Evolutionary conservation across 2,888 invertebrate genomes (phyloP).

Genomic region (Dynastes tityus): DNA sequence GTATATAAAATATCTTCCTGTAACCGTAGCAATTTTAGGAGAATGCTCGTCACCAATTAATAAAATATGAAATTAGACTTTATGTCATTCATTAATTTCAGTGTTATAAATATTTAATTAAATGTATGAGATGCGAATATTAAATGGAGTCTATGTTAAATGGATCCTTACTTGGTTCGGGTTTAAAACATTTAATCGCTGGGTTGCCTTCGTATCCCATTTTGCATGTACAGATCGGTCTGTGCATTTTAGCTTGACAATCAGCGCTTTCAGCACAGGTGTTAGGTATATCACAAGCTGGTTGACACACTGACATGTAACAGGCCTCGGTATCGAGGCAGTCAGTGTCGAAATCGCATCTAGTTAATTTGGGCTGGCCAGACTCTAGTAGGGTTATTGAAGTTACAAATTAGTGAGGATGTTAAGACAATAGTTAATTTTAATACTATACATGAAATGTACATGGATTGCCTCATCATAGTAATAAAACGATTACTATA

Average conservation of each 20-base stretch:
- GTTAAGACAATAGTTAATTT: conserved; percentile 45
- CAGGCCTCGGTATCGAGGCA: conserved; percentile 89
- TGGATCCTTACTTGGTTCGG: conserved; percentile 81
- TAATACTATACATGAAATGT: conserved; percentile 43
- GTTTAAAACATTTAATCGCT: conserved; percentile 83
- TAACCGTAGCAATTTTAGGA: too few relatives aligned
- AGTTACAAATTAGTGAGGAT: conserved; percentile 52
- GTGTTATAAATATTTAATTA: background rate
- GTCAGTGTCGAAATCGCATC: conserved; percentile 87
- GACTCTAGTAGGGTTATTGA: conserved; percentile 74
- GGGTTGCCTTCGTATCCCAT: conserved; percentile 88
- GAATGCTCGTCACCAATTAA: too few relatives aligned
- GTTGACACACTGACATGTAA: conserved; percentile 86
- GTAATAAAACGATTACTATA: conserved; percentile 5
- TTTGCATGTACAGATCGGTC: conserved; percentile 87
- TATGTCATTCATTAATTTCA: too few relatives aligned
- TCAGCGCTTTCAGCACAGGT: conserved; percentile 84
- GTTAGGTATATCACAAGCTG: conserved; percentile 88
- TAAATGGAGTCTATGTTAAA: conserved; percentile 49
- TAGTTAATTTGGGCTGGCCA: conserved; percentile 81
- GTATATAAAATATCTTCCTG: too few relatives aligned
- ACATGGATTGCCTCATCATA: conserved; percentile 40
- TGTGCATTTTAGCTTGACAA: conserved; percentile 87
- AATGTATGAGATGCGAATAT: conserved; percentile 4
- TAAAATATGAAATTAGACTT: too few relatives aligned